Conservation (phyloP, 2,113 vertebrate genomes). For the Sorex fumeus region DNA sequence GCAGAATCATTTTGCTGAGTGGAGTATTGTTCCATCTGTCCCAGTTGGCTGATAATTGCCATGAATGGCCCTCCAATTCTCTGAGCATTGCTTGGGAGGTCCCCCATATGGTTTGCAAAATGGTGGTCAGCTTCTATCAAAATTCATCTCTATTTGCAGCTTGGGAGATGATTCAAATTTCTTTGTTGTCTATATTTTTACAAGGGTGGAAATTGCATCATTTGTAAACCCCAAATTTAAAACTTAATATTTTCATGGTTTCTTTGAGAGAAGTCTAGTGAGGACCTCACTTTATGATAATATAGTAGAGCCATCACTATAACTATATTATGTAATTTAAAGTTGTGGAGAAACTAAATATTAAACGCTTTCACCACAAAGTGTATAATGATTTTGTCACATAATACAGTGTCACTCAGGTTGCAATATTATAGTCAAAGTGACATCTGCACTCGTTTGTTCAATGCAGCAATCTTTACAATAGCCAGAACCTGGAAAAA, state of each 20-base stretch:
- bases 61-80: too few species aligned
- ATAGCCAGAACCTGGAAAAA: too few species aligned
- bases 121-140: neutral
- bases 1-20: too few species aligned
- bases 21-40: too few species aligned
- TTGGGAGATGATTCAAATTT: neutral
- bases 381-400: neutral
- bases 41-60: too few species aligned
- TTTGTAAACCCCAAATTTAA: too few species aligned
- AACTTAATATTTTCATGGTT: neutral
- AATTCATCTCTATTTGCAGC: neutral
- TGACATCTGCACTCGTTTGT: too few species aligned
- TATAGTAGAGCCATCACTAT: neutral
- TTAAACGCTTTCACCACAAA: slow-evolving; percentile 30
- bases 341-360: neutral
- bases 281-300: neutral
- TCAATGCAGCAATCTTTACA: too few species aligned
- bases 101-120: too few species aligned
- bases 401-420: neutral
- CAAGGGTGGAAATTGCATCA: slow-evolving; percentile 20
- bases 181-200: neutral
- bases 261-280: neutral
- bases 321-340: neutral
- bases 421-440: neutral
- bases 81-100: too few species aligned